Evolutionary conservation across 2,888 invertebrate genomes (phyloP), one percentile per base, ranked within the genome.

Genomic region (Drosophila anomalata): DNA sequence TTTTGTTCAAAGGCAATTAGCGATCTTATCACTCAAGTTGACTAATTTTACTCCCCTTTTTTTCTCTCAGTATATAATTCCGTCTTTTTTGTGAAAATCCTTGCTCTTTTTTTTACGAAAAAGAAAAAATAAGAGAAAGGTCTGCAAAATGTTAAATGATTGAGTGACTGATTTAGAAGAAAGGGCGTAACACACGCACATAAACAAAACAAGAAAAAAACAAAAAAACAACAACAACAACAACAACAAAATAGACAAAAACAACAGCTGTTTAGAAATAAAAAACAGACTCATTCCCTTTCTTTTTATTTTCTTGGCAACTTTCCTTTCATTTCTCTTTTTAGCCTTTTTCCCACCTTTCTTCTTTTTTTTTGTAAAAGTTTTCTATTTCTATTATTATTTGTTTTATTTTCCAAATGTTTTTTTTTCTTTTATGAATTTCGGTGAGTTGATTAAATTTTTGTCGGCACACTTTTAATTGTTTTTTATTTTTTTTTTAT

Each of bases 211-310:
- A 33, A 11, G 17, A 14, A 11, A 41, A 24, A 14, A 14, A 11
- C 24, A 14, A 11, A 41, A 24, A 14, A 14, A 14, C 14, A 33
- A 24, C 24, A 33, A 11, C 24, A 14, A 11, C 26, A 24, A 22
- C 2, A 22, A 20, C 31, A 44, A 36, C 26, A n/a, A 36, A 60
- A 17, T 17, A 29, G 46, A 47, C 22, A 24, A 48, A 41, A 42
- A 48, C 61, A 44, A 22, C 44, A 59, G 61, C 61, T 61, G 60
- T 59, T 42, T 39, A 29, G 6, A 46, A 42, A 42, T 9, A 42
- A 44, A 12, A 17, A 20, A 44, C 17, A 20, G 22, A 44, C 5
- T 20, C 22, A 9, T 9, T 42, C 17, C 20, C 17, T 14, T 42
- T 17, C 7, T 14, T 14, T 42, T 9, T 11, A 3, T 44, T 22